Evolutionary conservation across 2,113 vertebrate genomes (phyloP).

Genomic region (Rhabdomys dilectus): DNA sequence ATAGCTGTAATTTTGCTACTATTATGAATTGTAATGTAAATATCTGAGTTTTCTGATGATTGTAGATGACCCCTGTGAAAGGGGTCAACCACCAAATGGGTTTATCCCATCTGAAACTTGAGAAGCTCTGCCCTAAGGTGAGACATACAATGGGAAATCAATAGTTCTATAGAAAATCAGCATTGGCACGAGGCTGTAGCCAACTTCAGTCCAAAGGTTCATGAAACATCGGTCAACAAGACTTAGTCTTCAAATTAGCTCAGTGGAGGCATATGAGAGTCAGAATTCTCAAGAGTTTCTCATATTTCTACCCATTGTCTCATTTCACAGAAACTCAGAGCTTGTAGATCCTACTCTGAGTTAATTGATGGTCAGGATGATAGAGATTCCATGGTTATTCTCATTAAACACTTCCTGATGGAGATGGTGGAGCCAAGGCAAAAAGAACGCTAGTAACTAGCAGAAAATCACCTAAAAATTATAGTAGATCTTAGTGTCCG

Average conservation of each 20-base stretch:
- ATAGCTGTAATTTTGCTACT: neutral
- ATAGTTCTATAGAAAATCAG: neutral
- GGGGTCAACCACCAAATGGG: neutral
- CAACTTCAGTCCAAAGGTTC: neutral
- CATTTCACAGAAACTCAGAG: neutral
- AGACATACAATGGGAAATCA: neutral
- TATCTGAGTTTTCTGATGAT: neutral
- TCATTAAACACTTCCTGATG: neutral
- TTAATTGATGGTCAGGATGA: neutral
- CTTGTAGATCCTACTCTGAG: neutral
- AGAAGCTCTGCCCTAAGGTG: neutral
- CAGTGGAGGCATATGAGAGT: neutral
- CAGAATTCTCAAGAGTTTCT: neutral
- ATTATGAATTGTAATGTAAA: neutral
- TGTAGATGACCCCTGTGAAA: neutral
- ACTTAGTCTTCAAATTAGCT: neutral
- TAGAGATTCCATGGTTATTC: neutral
- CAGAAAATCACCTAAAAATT: neutral
- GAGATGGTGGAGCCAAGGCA: neutral
- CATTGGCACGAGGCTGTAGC: neutral
- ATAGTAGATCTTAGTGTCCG: neutral
- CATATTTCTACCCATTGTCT: neutral
- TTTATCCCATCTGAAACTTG: neutral
- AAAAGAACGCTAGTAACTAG: neutral
- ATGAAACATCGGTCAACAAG: neutral